phyloP scores from a whole-genome alignment of 2,888 invertebrate species.

The Apamea epomidion region DNA sequence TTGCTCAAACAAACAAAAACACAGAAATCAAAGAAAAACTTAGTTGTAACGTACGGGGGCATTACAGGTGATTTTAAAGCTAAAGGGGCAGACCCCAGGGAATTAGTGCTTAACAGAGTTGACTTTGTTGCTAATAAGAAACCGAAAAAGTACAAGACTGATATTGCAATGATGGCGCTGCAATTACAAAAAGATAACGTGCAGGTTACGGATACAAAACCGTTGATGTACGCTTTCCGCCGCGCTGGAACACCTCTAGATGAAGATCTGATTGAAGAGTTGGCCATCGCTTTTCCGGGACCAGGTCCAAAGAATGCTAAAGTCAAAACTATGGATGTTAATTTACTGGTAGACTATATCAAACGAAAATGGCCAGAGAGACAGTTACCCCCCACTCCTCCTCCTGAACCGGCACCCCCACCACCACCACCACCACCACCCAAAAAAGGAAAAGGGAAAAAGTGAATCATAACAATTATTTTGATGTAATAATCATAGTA shows the following conservation, averaged over 20 bases:
- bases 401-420: conserved; percentile 68
- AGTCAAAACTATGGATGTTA: conserved; percentile 73
- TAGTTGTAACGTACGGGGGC: conserved; percentile 75
- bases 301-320: conserved; percentile 67
- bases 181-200: conserved; percentile 74
- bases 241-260: conserved; percentile 70
- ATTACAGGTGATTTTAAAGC: conserved; percentile 62
- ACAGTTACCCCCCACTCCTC: conserved; percentile 77
- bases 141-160: conserved; percentile 71
- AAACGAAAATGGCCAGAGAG: conserved; percentile 81
- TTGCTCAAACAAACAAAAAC: conserved; percentile 65
- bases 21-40: conserved; percentile 68
- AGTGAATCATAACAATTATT: neutral
- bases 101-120: conserved; percentile 77
- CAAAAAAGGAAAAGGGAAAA: conserved; percentile 20
- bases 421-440: neutral
- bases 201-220: conserved; percentile 68
- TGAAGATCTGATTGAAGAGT: conserved; percentile 73
- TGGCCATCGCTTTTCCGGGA: conserved; percentile 73
- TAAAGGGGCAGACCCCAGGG: conserved; percentile 73
- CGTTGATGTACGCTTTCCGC: conserved; percentile 66
- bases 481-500: neutral
- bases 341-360: conserved; percentile 75
- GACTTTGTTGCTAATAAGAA: conserved; percentile 75
- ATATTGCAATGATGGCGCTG: conserved; percentile 75